These are phyloP conservation scores for Drosophila takahashii DNA, from an alignment of 1,140 invertebrate genomes.

Conservation along the genomic window DNA sequence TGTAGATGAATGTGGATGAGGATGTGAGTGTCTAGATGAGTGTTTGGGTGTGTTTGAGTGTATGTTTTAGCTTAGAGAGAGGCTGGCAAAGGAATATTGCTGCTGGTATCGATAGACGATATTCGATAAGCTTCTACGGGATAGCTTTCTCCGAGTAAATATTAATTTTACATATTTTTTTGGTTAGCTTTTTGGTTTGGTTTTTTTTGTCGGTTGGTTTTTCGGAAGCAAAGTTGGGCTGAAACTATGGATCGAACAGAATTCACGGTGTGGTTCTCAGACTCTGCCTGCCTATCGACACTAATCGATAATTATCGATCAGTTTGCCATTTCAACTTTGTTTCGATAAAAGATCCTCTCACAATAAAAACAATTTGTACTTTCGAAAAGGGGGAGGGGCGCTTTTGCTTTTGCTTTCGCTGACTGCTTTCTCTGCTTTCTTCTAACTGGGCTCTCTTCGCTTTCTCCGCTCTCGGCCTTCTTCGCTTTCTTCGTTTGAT, in stretches of 20 bases:
- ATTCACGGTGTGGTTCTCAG: slow-evolving; percentile 38
- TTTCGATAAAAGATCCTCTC: slow-evolving; percentile 79
- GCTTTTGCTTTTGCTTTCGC: slow-evolving; percentile 60
- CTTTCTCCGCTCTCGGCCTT: slow-evolving; percentile 32
- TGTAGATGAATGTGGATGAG: slow-evolving; percentile 30
- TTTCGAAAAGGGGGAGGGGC: slow-evolving; percentile 85
- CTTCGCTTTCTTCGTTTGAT: slow-evolving; percentile 38
- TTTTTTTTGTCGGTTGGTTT: slow-evolving; percentile 16
- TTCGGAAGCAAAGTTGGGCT: slow-evolving; percentile 46
- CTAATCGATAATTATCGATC: slow-evolving; percentile 33
- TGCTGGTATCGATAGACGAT: slow-evolving; percentile 36
- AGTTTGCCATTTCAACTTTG: slow-evolving; percentile 52
- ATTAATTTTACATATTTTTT: slow-evolving; percentile 28
- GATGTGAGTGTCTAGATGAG: slow-evolving; percentile 22
- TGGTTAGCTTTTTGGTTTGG: slow-evolving; percentile 32
- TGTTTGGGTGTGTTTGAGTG: slow-evolving; percentile 11
- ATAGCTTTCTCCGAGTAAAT: slow-evolving; percentile 28
- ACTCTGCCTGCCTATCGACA: slow-evolving; percentile 41
- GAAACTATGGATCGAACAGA: slow-evolving; percentile 53
- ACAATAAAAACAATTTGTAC: slow-evolving; percentile 85
- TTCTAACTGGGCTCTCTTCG: slow-evolving; percentile 34
- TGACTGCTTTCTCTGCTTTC: slow-evolving; percentile 47
- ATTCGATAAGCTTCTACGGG: slow-evolving; percentile 37
- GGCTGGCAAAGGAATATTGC: slow-evolving; percentile 43
- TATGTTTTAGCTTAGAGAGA: slow-evolving; percentile 42